Evolutionary conservation across 2,113 vertebrate species (phyloP).

Genomic region (Castor canadensis): DNA sequence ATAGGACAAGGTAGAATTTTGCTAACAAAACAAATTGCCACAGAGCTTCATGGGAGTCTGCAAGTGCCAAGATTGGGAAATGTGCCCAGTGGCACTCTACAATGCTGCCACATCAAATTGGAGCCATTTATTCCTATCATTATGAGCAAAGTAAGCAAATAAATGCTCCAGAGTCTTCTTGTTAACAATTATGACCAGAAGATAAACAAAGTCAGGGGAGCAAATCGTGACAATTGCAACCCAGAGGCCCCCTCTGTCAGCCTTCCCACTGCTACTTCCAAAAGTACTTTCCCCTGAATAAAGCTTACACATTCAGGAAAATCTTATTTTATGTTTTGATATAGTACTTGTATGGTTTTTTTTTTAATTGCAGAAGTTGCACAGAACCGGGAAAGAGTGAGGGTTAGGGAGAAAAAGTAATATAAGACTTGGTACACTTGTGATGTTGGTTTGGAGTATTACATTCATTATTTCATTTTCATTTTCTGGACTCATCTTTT

Average conservation of each 20-base stretch:
- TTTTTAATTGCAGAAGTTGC: neutral
- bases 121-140: conserved; percentile 42
- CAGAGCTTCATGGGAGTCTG: neutral
- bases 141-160: conserved; percentile 48
- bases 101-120: neutral
- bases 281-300: neutral
- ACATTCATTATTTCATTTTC: neutral
- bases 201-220: conserved; percentile 29
- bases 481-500: neutral
- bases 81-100: neutral
- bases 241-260: neutral
- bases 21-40: neutral
- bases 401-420: neutral
- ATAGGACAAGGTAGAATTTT: neutral
- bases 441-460: neutral
- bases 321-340: neutral
- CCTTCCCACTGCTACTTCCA: neutral
- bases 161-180: neutral
- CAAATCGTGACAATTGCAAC: neutral
- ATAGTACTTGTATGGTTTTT: neutral
- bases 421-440: neutral
- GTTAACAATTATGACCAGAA: neutral
- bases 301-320: neutral
- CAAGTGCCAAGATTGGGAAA: neutral
- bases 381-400: neutral